Evolutionary conservation across 64 coral and sea anemone species (phyloP), one percentile per base, ranked within the genome.

Genomic region (Anthopleura sola): DNA sequence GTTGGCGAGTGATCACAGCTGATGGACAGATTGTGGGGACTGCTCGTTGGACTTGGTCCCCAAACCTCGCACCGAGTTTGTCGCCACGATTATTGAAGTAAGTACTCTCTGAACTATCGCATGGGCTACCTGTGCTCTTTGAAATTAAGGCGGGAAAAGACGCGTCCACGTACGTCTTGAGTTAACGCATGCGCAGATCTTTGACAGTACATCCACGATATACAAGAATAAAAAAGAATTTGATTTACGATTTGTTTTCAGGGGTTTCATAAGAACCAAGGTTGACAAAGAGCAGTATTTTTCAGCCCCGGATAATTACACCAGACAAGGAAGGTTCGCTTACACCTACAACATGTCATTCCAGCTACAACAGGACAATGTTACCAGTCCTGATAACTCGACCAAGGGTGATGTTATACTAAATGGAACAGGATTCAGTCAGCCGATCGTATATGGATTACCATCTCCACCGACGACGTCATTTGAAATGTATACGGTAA

Each of bases 401-500:
- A 87, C 87, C 0, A 86, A 83, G 23, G 96, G 92, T 36, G 96
- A 94, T 79, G 92, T 98, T 40, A 94, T 98, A 26, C 38, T 98
- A 26, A 91, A 55, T 44, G 96, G 96, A 69, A 94, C 75, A 38
- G 91, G 81, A 83, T 98, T 98, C 80, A 64, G 60, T 24, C 64
- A 92, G 36, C 80, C 75, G 15, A 87, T 98, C 53, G 96, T 98
- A 19, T 56, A 88, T 80, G 76, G 79, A 46, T 84, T 98, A 60
- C 62, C 26, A 46, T 77, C 47, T 31, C 69, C 82, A 62, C 69
- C 88, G 20, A 60, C 69, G 75, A 40, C n/a, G 1, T 85, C 1
- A 13, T 94, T 94, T 87, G 64, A 29, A 6, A 69, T 36, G 49
- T 90, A 93, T 82, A 85, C 87, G 86, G 96, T 98, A 56, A 85